Percentiles rank a stretch among this genome's conserved stretches.
Conservation (phyloP, 2,888 invertebrate species). For the Phortica magna region DNA sequence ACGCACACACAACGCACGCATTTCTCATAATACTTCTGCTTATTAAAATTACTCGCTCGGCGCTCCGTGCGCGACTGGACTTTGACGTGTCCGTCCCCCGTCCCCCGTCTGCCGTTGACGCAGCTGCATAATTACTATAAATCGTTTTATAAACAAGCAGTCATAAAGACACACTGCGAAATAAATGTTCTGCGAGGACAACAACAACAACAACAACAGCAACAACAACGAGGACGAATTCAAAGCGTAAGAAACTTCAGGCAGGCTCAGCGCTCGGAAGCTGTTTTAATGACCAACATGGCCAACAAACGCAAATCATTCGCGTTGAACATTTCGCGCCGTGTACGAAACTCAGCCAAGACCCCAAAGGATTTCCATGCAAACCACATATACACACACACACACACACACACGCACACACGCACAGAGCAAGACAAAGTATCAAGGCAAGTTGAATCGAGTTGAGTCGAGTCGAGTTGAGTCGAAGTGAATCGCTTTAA, state of each 20-base stretch:
- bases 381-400: constrained; percentile 64
- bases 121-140: constrained; percentile 49
- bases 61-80: background rate
- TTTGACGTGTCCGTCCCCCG: background rate
- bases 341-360: constrained; percentile 41
- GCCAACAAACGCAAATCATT: background rate
- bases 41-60: constrained; percentile 22
- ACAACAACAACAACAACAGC: background rate
- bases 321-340: background rate
- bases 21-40: constrained; percentile 21
- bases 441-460: constrained; percentile 41
- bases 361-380: constrained; percentile 64
- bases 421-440: constrained; percentile 69
- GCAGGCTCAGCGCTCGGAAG: background rate
- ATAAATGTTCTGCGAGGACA: constrained; percentile 33
- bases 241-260: background rate
- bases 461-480: background rate
- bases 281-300: no score
- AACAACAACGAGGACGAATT: background rate
- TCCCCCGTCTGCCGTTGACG: background rate
- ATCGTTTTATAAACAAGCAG: constrained; percentile 40
- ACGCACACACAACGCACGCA: background rate
- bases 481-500: background rate
- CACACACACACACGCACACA: constrained; percentile 41
- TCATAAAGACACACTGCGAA: constrained; percentile 34